Evolutionary conservation across 1,140 invertebrate genomes (phyloP).

Genomic region (Drosophila pseudoobscura): DNA sequence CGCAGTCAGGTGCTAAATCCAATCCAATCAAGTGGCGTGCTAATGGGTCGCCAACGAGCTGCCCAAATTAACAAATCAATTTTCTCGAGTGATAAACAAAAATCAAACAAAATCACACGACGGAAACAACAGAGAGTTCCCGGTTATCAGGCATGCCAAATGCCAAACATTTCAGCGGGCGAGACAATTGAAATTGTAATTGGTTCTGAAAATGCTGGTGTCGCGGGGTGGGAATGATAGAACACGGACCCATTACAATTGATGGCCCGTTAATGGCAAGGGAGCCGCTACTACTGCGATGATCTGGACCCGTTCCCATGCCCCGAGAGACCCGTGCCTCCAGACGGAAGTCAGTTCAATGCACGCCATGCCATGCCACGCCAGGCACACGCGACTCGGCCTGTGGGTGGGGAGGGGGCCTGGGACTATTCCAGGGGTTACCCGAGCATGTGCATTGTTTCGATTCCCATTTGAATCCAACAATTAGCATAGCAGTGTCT

Average conservation of each 20-base stretch:
- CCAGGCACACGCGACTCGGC: constrained; percentile 38
- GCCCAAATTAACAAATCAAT: constrained; percentile 71
- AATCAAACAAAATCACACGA: constrained; percentile 24
- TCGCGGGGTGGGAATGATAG: constrained; percentile 20
- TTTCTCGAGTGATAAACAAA: constrained; percentile 58
- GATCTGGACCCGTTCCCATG: constrained; percentile 34
- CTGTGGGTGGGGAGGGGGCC: not conserved
- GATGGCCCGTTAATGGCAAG: constrained; percentile 31
- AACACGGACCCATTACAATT: constrained; percentile 38
- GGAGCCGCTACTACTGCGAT: constrained; percentile 16
- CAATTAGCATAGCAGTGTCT: too few species aligned
- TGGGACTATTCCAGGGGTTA: not conserved
- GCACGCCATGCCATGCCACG: constrained; percentile 38
- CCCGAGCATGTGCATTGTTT: too few species aligned
- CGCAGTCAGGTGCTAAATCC: constrained; percentile 60
- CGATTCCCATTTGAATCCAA: too few species aligned
- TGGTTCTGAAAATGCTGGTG: not conserved
- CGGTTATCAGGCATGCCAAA: constrained; percentile 8
- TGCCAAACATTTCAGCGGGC: too few species aligned
- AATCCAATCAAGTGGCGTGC: constrained; percentile 46
- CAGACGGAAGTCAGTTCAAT: constrained; percentile 64
- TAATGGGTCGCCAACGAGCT: constrained; percentile 66
- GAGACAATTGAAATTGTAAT: constrained; percentile 33
- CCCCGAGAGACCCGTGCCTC: too few species aligned
- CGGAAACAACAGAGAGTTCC: constrained; percentile 22